phyloP scores from a whole-genome alignment of 2,113 vertebrate genomes.

The Thryonomys swinderianus region DNA sequence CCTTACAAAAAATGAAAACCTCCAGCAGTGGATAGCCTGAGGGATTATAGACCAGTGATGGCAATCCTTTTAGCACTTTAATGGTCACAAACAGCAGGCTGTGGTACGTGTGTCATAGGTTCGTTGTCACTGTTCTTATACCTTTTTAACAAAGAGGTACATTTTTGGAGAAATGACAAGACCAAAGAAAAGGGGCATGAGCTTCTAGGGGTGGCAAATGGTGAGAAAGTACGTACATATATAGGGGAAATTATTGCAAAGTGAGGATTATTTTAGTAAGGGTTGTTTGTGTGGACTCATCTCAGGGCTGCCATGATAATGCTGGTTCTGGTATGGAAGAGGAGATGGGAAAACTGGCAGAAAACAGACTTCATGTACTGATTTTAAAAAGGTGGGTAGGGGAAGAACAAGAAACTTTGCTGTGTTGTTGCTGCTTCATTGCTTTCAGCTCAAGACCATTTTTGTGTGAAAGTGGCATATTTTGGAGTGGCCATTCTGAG shows the following conservation, averaged over 20 bases:
- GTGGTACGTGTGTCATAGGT: neutral
- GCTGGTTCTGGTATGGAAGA: neutral
- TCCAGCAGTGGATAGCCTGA: neutral
- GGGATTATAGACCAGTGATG: neutral
- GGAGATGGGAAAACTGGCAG: neutral
- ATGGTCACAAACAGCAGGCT: neutral
- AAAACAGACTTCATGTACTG: neutral
- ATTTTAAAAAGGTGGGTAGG: neutral
- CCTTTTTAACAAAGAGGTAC: neutral
- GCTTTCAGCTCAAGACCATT: neutral
- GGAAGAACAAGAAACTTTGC: neutral
- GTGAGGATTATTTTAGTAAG: neutral
- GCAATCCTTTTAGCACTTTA: neutral
- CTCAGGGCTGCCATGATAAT: neutral
- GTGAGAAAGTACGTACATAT: neutral
- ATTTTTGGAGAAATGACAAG: neutral
- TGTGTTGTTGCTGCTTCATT: neutral
- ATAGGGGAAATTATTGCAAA: neutral
- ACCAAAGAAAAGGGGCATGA: neutral
- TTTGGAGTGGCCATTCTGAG: neutral
- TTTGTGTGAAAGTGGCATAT: neutral
- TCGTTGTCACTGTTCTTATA: neutral
- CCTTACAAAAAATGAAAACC: neutral
- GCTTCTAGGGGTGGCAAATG: neutral
- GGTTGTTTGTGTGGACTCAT: neutral